phyloP scores from a whole-genome alignment of 2,888 invertebrate genomes.

The Meteorus cinctellus region DNA sequence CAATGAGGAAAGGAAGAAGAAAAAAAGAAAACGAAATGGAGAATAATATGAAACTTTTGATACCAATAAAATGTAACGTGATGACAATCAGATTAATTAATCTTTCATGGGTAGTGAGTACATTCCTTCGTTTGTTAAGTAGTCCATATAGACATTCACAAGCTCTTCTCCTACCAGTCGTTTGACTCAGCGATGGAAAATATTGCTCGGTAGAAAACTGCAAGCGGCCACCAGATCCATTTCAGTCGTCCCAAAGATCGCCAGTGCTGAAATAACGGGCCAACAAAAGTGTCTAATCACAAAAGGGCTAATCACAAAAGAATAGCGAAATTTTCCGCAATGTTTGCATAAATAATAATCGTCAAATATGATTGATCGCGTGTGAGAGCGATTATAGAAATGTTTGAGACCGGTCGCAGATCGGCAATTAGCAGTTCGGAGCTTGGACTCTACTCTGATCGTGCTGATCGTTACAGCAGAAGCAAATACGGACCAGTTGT shows the following conservation, averaged over 20 bases:
- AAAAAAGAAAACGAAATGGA: not conserved
- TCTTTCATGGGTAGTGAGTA: slow-evolving; percentile 32
- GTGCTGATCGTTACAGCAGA: slow-evolving; percentile 63
- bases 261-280: not conserved
- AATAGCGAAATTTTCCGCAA: not conserved
- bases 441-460: slow-evolving; percentile 71
- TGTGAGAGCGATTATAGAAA: slow-evolving; percentile 52
- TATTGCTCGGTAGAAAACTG: slow-evolving; percentile 10
- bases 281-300: not conserved
- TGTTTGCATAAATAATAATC: not conserved
- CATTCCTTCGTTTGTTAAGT: slow-evolving; percentile 58
- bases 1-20: too few species aligned
- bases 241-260: not conserved
- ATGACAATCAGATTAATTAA: not conserved
- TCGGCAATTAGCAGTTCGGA: slow-evolving; percentile 70
- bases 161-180: slow-evolving; percentile 63
- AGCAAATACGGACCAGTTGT: slow-evolving; percentile 63
- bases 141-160: slow-evolving; percentile 66
- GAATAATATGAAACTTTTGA: not conserved
- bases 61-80: not conserved
- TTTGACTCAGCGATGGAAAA: slow-evolving; percentile 60
- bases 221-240: not conserved
- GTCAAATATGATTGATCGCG: slow-evolving; percentile 26
- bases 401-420: slow-evolving; percentile 66
- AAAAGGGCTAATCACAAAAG: not conserved